phyloP scores from a whole-genome alignment of 92 coral and sea anemone species.

The Parazoanthus atlanticus region DNA sequence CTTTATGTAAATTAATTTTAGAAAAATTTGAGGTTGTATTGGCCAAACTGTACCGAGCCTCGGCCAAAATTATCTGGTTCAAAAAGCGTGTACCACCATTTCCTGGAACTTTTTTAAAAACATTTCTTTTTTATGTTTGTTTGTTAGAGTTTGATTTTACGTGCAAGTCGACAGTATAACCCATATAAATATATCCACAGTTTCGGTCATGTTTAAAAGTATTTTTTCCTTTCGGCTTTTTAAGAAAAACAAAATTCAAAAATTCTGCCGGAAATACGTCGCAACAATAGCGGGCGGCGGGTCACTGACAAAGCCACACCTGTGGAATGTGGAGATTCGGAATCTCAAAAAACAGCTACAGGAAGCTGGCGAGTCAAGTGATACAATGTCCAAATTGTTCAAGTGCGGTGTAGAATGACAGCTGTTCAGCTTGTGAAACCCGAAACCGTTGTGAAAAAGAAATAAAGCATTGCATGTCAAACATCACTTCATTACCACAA shows the following conservation, averaged over 20 bases:
- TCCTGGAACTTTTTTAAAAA: too few relatives aligned
- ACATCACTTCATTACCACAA: slow-evolving; percentile 26
- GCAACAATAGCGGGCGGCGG: background rate
- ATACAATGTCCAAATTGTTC: slow-evolving; percentile 41
- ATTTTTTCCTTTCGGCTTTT: too few relatives aligned
- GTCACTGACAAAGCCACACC: slow-evolving; percentile 26
- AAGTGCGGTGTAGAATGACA: slow-evolving; percentile 30
- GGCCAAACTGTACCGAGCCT: too few relatives aligned
- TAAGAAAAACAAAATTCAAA: background rate
- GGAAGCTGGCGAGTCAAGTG: slow-evolving; percentile 15
- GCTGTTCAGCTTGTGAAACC: slow-evolving; percentile 27
- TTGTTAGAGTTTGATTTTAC: too few relatives aligned
- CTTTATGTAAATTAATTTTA: too few relatives aligned
- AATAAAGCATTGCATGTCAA: slow-evolving; percentile 18
- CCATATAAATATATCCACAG: too few relatives aligned
- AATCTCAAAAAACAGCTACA: slow-evolving; percentile 26
- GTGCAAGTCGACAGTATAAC: too few relatives aligned
- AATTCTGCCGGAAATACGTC: background rate
- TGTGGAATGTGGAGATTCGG: slow-evolving; percentile 18
- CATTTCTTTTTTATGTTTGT: too few relatives aligned
- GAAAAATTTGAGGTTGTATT: too few relatives aligned
- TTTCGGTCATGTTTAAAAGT: too few relatives aligned
- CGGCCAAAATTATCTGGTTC: too few relatives aligned
- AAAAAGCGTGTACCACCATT: too few relatives aligned
- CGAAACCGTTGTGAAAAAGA: slow-evolving; percentile 2